Percentiles rank a stretch among this genome's conserved stretches.
Evolutionary conservation across 2,797 vertebrate genomes (phyloP).

Genomic region (Myoxocephalus aenaeus): DNA sequence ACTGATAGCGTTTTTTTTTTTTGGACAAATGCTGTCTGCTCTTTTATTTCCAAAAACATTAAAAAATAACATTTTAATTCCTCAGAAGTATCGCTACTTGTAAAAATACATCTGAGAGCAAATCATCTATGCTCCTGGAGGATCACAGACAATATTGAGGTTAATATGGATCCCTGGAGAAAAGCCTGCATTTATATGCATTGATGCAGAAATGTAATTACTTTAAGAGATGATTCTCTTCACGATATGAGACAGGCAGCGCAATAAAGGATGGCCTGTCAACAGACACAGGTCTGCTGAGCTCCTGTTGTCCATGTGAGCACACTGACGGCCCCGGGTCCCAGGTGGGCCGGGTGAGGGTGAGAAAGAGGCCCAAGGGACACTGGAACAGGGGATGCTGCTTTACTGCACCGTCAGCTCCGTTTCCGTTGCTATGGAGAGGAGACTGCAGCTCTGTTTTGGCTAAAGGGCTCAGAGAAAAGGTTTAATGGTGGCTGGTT

Average conservation of each 20-base stretch:
- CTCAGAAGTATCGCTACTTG: constrained; percentile 16
- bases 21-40: constrained; percentile 19
- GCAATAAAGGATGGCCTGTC: constrained; percentile 75
- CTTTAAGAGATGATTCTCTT: constrained; percentile 85
- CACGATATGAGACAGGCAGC: constrained; percentile 79
- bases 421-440: constrained; percentile 65
- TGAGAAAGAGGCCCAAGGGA: constrained; percentile 59
- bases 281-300: constrained; percentile 67
- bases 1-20: constrained; percentile 30
- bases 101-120: constrained; percentile 3
- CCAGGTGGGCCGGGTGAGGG: constrained; percentile 71
- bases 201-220: constrained; percentile 88
- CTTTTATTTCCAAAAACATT: constrained; percentile 29
- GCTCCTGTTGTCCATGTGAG: constrained; percentile 62
- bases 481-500: constrained; percentile 39
- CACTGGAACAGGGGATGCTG: constrained; percentile 45
- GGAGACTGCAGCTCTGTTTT: constrained; percentile 44
- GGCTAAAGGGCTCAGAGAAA: constrained; percentile 42
- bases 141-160: constrained; percentile 64
- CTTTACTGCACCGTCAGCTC: constrained; percentile 66
- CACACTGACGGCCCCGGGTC: constrained; percentile 65
- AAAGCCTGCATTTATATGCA: constrained; percentile 82
- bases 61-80: constrained; percentile 4
- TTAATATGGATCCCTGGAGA: constrained; percentile 81
- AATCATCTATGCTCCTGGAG: constrained; percentile 25